Evolutionary conservation across 1,140 invertebrate species (phyloP), one percentile per base, ranked within the genome.

Genomic region (Nasonia giraulti): DNA sequence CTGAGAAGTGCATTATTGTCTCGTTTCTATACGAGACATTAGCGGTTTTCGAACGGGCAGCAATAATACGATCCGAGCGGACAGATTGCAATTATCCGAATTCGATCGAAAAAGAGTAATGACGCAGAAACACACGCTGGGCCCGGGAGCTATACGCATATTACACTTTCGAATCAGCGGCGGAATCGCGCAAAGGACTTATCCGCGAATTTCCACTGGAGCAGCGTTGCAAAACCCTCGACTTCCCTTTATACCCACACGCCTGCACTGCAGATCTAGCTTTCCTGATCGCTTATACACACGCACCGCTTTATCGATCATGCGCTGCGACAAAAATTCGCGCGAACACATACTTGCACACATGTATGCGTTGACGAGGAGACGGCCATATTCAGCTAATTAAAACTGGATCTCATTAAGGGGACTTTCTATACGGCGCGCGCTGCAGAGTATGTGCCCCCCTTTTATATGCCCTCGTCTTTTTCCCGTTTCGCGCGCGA

Each of bases 391-490:
- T 80, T 80, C 73, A 77, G 74, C 76, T 86, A 86, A 86, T 86
- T 82, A 86, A 86, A 86, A 86, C 85, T 82, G 80, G 85, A 86
- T 79, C 85, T 86, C 85, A 82, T 86, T 82, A 86, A 76, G 31
- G 55, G 73, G 47, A 74, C 79, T 85, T 85, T 85, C 78, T 80
- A 80, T 69, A 37, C n/a, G 74, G n/a, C 14, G 76, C 66, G 40
- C 33, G 33, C 20, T 0, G 6, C 44, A 40, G 76, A 33, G 76
- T 62, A 50, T 50, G 69, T 83, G 55, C 73, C 37, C 55, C 81
- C 14, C 55, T 62, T 62, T 62, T 80, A 8, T 44, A 62, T 66
- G 33, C 33, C 47, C 62, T 27, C 73, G 74, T 31, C 73, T 77
- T 50, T 80, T 84, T 75, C 77, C 50, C 83, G 69, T 75, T 84